These are phyloP conservation scores for Choloepus didactylus DNA, from an alignment of 2,797 vertebrate genomes.

Conservation along the genomic window DNA sequence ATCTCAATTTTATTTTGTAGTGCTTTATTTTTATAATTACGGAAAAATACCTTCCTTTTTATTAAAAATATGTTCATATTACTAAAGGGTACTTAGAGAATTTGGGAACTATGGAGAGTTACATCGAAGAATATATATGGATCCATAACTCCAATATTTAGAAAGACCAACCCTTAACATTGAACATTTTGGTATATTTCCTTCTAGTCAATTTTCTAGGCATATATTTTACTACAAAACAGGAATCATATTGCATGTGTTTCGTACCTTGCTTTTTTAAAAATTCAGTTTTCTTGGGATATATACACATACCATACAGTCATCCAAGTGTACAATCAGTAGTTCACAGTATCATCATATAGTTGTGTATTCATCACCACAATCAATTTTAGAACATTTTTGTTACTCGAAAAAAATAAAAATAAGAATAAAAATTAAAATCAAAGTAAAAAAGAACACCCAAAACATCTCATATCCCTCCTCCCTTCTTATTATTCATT, in stretches of 20 bases:
- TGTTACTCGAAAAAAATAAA: no score
- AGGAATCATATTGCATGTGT: neutral
- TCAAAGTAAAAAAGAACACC: no score
- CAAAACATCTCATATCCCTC: no score
- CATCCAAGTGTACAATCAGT: no score
- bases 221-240: neutral
- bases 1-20: neutral
- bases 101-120: neutral
- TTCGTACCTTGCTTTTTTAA: neutral
- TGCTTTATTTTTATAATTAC: conserved; percentile 36
- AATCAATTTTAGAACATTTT: no score
- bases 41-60: neutral
- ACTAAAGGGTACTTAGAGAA: neutral
- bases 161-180: neutral
- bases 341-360: no score
- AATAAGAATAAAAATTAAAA: no score
- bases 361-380: no score
- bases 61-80: neutral
- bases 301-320: no score
- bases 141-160: neutral
- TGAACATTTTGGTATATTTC: neutral
- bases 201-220: neutral
- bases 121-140: neutral
- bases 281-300: no score
- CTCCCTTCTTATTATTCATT: no score